Base-by-base conservation (phyloP, 2,797 vertebrate genomes). In the Enteromius viviparus region DNA sequence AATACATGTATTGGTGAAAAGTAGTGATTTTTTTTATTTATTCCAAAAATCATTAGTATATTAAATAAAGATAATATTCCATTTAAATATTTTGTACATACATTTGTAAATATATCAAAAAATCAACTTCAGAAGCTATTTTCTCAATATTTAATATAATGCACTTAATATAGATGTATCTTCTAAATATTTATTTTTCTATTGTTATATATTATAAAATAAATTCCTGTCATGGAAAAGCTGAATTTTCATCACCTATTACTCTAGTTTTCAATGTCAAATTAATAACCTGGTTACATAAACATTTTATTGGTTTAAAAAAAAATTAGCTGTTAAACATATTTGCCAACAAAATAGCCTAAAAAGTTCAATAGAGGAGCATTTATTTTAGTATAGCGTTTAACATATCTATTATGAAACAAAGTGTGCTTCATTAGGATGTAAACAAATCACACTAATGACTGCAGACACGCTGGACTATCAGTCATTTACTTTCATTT, bases 391-490 rank as follows among this genome's bases (percentile, higher is more conserved):
- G 7, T 8, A 32, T 17, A 64, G 29, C 3, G 9, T 49, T 78
- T 45, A 14, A 55, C 26, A 11, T 23, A n/a, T 64, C 1, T 23
- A 64, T 62, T 58, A 32, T 3, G 10, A 58, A 79, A 55, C 64
- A 42, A 55, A 26, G 78, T 55, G 60, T 37, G 49, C 42, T 79
- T 66, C 75, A 45, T 60, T 19, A 68, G 53, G 47, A 78, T 34
- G 42, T 68, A 23, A 78, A 78, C 19, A 47, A 79, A 53, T 80
- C n/a, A 69, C 49, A 80, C 65, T 69, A 51, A 80, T 80, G 78
- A 58, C 78, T 70, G 66, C 37, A 45, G 51, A 26, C 66, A 58
- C n/a, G 34, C 14, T 51, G 45, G 12, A 68, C 9, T 40, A 79
- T 79, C 49, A 55, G 15, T 79, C 49, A 58, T 80, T 80, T 80